These are phyloP conservation scores for Glyptemys insculpta DNA, from an alignment of 2,797 vertebrate genomes.

Conservation along the genomic window DNA sequence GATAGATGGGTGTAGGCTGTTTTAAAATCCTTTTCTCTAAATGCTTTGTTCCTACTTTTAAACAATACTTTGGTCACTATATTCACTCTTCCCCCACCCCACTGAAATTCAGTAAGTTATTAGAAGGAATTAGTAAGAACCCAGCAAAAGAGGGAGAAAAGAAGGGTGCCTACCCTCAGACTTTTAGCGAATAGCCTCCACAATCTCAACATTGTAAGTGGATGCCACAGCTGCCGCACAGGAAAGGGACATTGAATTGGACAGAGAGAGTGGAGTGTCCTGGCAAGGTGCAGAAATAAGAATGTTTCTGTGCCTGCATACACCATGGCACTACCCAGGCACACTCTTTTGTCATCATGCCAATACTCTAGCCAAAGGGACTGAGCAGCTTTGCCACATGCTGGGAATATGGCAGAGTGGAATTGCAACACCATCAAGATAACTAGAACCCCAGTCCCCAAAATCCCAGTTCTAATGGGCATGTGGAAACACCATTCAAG, in stretches of 20 bases:
- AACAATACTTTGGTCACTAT: neutral
- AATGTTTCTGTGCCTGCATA: neutral
- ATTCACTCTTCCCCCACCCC: neutral
- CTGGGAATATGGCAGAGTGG: neutral
- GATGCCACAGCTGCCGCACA: neutral
- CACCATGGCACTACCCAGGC: neutral
- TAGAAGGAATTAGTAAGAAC: neutral
- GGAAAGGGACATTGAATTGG: neutral
- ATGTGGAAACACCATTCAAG: neutral
- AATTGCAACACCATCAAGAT: neutral
- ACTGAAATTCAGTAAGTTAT: neutral
- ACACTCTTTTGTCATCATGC: neutral
- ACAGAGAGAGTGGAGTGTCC: neutral
- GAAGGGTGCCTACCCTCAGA: neutral
- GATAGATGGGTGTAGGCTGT: neutral
- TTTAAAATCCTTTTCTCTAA: neutral
- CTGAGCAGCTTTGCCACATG: neutral
- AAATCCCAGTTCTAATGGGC: neutral
- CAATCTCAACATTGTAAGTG: neutral
- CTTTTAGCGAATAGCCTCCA: neutral
- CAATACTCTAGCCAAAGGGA: neutral
- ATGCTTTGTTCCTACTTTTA: neutral
- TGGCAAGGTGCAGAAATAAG: neutral
- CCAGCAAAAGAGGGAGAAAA: neutral
- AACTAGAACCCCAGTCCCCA: neutral